Percentiles rank a stretch among this genome's conserved stretches.
Evolutionary conservation across 2,888 invertebrate genomes (phyloP).

Genomic region (Rhagium mordax): DNA sequence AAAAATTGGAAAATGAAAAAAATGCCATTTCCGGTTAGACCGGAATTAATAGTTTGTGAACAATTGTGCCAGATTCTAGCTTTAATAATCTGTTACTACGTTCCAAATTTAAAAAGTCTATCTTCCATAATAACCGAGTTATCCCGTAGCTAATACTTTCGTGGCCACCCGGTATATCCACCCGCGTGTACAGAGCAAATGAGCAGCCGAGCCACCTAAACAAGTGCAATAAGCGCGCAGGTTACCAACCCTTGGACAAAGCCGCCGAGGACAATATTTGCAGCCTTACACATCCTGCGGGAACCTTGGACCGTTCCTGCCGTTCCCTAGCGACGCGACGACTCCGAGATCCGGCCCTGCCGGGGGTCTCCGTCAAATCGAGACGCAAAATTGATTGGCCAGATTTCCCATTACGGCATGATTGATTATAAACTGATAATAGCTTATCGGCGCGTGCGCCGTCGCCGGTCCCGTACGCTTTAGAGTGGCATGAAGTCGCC

Average conservation of each 20-base stretch:
- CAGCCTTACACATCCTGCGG: background rate
- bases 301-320: background rate
- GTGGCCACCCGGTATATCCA: too few species aligned
- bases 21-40: too few species aligned
- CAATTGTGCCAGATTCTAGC: too few species aligned
- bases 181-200: too few species aligned
- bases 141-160: too few species aligned
- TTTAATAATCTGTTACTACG: too few species aligned
- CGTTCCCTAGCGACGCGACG: background rate
- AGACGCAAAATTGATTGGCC: slow-evolving; percentile 56
- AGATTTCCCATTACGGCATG: slow-evolving; percentile 61
- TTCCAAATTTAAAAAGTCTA: too few species aligned
- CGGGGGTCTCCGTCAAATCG: slow-evolving; percentile 5
- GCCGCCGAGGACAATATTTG: background rate
- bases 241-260: background rate
- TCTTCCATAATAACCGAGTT: too few species aligned
- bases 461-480: slow-evolving; percentile 22
- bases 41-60: too few species aligned
- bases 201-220: too few species aligned
- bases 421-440: slow-evolving; percentile 63
- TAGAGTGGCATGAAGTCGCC: slow-evolving; percentile 12
- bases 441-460: slow-evolving; percentile 55
- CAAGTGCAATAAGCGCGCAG: too few species aligned
- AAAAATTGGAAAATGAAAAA: too few species aligned
- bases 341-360: slow-evolving; percentile 32